phyloP scores from a whole-genome alignment of 1,140 invertebrate genomes.

The Nilaparvata lugens region DNA sequence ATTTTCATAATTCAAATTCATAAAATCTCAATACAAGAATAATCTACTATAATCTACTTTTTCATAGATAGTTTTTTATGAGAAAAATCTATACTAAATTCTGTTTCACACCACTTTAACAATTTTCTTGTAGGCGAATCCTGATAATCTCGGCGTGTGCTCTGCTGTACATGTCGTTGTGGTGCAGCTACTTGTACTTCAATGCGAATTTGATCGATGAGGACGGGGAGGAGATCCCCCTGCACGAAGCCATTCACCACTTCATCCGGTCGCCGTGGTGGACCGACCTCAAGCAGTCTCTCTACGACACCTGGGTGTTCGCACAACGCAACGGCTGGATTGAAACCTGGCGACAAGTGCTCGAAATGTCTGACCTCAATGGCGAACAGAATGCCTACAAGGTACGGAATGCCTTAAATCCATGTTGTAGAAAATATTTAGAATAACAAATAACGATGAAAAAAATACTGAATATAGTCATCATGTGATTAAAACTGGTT shows the following conservation, averaged over 20 bases:
- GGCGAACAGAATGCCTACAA: slow-evolving; percentile 85
- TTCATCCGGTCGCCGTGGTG: slow-evolving; percentile 81
- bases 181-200: slow-evolving; percentile 76
- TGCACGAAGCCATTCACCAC: slow-evolving; percentile 79
- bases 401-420: too few species aligned
- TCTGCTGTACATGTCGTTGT: slow-evolving; percentile 60
- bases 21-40: too few species aligned
- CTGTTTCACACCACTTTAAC: too few species aligned
- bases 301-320: slow-evolving; percentile 65
- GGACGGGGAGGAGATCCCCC: slow-evolving; percentile 77
- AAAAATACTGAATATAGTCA: too few species aligned
- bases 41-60: too few species aligned
- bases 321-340: slow-evolving; percentile 69
- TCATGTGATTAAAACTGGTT: too few species aligned
- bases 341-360: slow-evolving; percentile 73
- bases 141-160: slow-evolving; percentile 46
- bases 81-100: too few species aligned
- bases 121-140: slow-evolving; percentile 35
- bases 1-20: too few species aligned
- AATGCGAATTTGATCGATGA: slow-evolving; percentile 78
- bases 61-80: too few species aligned
- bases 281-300: slow-evolving; percentile 54
- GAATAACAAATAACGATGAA: too few species aligned
- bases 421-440: too few species aligned
- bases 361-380: slow-evolving; percentile 75